Evolutionary conservation across 37 sponge, comb jelly and placozoan genomes (phyloP).

Genomic region (Dysidea cf. avara): DNA sequence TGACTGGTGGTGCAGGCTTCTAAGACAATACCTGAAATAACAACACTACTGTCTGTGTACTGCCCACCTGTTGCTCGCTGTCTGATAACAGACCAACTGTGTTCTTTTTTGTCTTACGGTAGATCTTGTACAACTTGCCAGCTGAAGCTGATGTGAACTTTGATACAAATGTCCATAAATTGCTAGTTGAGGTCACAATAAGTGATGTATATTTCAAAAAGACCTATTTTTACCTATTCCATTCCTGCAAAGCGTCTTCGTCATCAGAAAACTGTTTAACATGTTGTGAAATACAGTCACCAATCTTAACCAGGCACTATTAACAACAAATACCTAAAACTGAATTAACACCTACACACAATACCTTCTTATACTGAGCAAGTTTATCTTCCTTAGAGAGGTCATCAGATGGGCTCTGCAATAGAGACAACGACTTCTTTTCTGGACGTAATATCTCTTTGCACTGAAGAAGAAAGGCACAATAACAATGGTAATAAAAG

Average conservation of each 20-base stretch:
- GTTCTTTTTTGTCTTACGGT: slow-evolving; percentile 18
- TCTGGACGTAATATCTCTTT: slow-evolving; percentile 81
- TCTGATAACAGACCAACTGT: no score
- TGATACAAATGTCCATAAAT: slow-evolving; percentile 94
- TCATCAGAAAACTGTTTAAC: slow-evolving; percentile 18
- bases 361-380: slow-evolving; percentile 63
- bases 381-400: slow-evolving; percentile 46
- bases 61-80: no score
- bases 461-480: slow-evolving; percentile 33
- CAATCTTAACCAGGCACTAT: slow-evolving; percentile 73
- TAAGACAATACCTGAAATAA: no score
- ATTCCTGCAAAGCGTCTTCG: slow-evolving; percentile 31
- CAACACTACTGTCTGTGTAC: no score
- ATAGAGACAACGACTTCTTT: slow-evolving; percentile 51
- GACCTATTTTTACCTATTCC: slow-evolving; percentile 58
- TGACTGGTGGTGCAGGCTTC: no score
- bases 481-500: not conserved
- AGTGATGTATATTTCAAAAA: not conserved
- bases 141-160: slow-evolving; percentile 76
- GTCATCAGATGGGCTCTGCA: slow-evolving; percentile 46
- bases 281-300: slow-evolving; percentile 58
- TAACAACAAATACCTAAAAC: no score
- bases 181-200: slow-evolving; percentile 38
- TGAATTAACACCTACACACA: no score
- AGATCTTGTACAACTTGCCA: slow-evolving; percentile 67